Evolutionary conservation across 1,140 invertebrate species (phyloP).

Genomic region (Eubasilissa regina): DNA sequence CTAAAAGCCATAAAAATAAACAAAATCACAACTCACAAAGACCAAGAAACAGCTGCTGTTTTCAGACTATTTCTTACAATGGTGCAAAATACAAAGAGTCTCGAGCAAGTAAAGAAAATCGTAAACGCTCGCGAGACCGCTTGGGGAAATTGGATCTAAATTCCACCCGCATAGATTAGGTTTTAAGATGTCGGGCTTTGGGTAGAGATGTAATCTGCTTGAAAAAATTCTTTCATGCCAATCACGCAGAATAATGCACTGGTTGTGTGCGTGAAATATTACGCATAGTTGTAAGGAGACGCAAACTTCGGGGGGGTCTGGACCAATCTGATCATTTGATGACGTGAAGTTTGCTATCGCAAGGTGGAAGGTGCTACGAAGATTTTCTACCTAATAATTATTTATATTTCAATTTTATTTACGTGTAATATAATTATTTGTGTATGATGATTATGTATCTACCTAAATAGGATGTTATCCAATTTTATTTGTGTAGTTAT

Average conservation of each 20-base stretch:
- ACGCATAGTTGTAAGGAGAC: conserved; percentile 33
- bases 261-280: conserved; percentile 45
- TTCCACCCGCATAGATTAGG: background rate
- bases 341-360: background rate
- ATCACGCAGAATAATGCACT: conserved; percentile 30
- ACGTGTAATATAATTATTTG: no score
- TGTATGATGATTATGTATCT: no score
- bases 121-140: background rate
- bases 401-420: no score
- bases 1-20: conserved; percentile 53
- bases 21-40: conserved; percentile 51
- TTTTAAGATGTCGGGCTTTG: background rate
- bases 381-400: no score
- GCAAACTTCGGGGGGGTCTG: conserved; percentile 45
- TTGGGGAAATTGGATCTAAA: conserved; percentile 4
- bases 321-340: background rate
- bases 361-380: background rate
- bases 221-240: conserved; percentile 52
- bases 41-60: conserved; percentile 51
- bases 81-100: conserved; percentile 17
- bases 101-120: background rate
- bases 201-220: conserved; percentile 11
- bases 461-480: no score
- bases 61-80: conserved; percentile 38
- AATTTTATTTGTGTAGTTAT: no score